phyloP scores from a whole-genome alignment of 2,113 vertebrate species.

The Chitala chitala region DNA sequence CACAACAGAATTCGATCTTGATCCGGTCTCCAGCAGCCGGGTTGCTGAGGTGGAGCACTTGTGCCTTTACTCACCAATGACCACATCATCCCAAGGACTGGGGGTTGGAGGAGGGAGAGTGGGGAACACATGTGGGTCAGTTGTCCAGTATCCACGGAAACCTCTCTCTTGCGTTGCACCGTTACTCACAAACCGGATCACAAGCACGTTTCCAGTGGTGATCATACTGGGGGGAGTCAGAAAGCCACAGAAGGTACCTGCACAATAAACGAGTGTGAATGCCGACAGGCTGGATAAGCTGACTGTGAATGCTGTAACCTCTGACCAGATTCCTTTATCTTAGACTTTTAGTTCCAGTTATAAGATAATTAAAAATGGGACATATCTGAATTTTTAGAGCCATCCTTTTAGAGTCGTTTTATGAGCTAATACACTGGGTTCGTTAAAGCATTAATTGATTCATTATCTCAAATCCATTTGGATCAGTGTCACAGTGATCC shows the following conservation, averaged over 20 bases:
- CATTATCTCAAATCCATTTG: too few relatives aligned
- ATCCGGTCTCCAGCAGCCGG: neutral
- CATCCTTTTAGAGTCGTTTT: too few relatives aligned
- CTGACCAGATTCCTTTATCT: neutral
- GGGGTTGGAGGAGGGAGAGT: conserved; percentile 44
- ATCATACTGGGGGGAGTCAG: conserved; percentile 35
- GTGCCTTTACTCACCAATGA: conserved; percentile 46
- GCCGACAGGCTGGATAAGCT: neutral
- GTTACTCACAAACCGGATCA: conserved; percentile 63
- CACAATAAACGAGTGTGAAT: neutral
- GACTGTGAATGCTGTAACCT: neutral
- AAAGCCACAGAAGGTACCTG: conserved; percentile 60
- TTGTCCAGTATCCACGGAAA: conserved; percentile 67
- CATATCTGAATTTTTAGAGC: too few relatives aligned
- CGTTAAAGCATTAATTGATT: too few relatives aligned
- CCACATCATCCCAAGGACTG: conserved; percentile 56
- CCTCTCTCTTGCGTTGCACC: conserved; percentile 47
- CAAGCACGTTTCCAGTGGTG: conserved; percentile 36
- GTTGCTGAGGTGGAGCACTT: neutral
- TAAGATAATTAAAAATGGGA: too few relatives aligned
- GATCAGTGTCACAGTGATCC: too few relatives aligned
- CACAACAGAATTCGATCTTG: neutral
- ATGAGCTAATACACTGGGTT: too few relatives aligned
- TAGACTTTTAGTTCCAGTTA: too few relatives aligned
- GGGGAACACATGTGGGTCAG: conserved; percentile 42